Base-by-base conservation (phyloP, 2,113 vertebrate genomes). In the Raja brachyura region DNA sequence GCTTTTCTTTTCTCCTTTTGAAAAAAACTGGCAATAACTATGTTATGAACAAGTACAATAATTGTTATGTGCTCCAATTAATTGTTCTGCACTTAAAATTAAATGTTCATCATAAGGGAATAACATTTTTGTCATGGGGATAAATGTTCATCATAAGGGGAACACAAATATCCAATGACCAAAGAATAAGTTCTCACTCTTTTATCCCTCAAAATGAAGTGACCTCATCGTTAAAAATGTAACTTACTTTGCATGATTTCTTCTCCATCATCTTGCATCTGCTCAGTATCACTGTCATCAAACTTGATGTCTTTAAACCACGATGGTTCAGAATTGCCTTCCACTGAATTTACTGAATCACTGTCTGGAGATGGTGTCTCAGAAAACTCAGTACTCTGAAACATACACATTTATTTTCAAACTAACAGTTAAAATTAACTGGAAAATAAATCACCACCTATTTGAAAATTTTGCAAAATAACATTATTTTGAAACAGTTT, bases 221-320 rank as follows among this genome's bases (percentile, higher is more conserved):
- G 48, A 74, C 68, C 22, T 92, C 22, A 73, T 22, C 93, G 25
- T 33, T 90, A 93, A 54, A 93, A 93, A 94, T 94, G 18, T 94
- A 94, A 97, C 97, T 97, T 96, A 99, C 99, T 99, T 61, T 97
- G 96, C 95, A 97, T 96, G 93, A 96, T 97, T 95, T 98, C 97
- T 68, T 99, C 98, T 0, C 96, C 97, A 94, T 99, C 98, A 93
- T 99, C 98, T 90, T 96, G 97, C 31, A 98, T 97, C 95, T 99
- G 99, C 94, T 99, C 99, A 0, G 97, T 97, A 96, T 99, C 99
- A 54, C 99, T 99, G 96, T 99, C 99, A 93, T 99, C 98, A 96
- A 99, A 99, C 95, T 99, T 99, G 93, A 99, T 99, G 96, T 99
- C 98, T 95, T 99, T 99, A 95, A 99, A 99, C 99, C 99, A 99